Evolutionary conservation across 2,888 invertebrate genomes (phyloP).

Genomic region (Onthophagus sagittarius): DNA sequence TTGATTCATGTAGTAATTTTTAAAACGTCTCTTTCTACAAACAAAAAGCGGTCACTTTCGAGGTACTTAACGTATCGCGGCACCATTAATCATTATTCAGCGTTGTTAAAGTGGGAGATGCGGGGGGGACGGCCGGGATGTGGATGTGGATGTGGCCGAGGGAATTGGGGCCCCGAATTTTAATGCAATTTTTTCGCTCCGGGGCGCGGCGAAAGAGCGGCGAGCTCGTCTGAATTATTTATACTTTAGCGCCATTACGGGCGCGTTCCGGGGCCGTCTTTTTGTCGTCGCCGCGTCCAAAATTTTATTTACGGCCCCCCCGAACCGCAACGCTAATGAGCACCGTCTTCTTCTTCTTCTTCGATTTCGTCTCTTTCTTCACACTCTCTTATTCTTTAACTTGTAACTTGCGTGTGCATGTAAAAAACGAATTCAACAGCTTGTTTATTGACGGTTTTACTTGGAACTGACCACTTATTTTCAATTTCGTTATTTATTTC

Average conservation of each 20-base stretch:
- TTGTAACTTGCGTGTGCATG: no score
- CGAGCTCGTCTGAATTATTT: not conserved
- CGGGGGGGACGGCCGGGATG: not conserved
- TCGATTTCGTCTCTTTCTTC: no score
- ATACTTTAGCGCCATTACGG: not conserved
- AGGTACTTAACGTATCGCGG: not conserved
- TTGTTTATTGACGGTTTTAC: no score
- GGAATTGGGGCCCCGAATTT: not conserved
- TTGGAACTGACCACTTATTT: no score
- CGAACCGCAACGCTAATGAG: not conserved
- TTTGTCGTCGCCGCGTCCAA: not conserved
- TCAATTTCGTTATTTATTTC: no score
- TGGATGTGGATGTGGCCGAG: not conserved
- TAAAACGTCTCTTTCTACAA: not conserved
- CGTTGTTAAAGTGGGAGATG: not conserved
- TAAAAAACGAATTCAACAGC: no score
- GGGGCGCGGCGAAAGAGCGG: not conserved
- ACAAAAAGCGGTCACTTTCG: not conserved
- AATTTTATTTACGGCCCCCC: not conserved
- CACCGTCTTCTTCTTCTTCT: not conserved
- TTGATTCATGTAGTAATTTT: not conserved
- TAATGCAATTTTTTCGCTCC: not conserved
- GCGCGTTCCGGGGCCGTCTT: not conserved
- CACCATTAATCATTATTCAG: not conserved
- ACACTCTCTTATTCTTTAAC: no score